phyloP scores from a whole-genome alignment of 2,888 invertebrate species.

The Mongoloraphidia duomilia region DNA sequence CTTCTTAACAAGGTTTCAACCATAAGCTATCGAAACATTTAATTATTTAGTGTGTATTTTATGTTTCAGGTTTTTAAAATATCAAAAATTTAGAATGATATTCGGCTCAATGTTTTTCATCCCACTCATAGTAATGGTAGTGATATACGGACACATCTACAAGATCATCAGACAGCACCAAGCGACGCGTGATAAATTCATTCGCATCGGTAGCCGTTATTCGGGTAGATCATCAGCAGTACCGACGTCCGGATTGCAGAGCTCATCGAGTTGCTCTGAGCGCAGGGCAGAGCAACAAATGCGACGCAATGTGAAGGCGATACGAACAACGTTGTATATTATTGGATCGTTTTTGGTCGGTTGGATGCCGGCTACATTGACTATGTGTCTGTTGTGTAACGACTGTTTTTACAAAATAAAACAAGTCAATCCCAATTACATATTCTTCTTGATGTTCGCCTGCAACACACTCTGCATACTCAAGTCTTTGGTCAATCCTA shows the following conservation, averaged over 20 bases:
- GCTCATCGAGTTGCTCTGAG: background rate
- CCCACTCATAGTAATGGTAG: constrained; percentile 40
- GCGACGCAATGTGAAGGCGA: constrained; percentile 37
- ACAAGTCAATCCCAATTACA: constrained; percentile 7
- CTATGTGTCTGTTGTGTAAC: constrained; percentile 40
- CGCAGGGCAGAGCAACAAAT: constrained; percentile 20
- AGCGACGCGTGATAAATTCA: constrained; percentile 30
- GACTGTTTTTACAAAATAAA: background rate
- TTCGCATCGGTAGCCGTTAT: constrained; percentile 27
- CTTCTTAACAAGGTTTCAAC: no score
- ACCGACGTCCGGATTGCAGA: background rate
- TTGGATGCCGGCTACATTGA: constrained; percentile 44
- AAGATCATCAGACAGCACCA: constrained; percentile 39
- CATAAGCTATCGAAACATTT: no score
- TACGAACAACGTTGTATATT: constrained; percentile 46
- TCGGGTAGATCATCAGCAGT: constrained; percentile 17
- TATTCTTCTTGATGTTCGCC: constrained; percentile 22
- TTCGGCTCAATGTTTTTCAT: constrained; percentile 39
- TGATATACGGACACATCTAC: constrained; percentile 45
- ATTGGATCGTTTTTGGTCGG: constrained; percentile 43
- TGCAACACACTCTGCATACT: constrained; percentile 41
- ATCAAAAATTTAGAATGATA: constrained; percentile 32
- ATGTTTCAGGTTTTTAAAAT: constrained; percentile 26
- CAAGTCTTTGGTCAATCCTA: constrained; percentile 47
- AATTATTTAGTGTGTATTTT: background rate